Conservation (phyloP, 1,140 invertebrate species). For the Zophobas morio region DNA sequence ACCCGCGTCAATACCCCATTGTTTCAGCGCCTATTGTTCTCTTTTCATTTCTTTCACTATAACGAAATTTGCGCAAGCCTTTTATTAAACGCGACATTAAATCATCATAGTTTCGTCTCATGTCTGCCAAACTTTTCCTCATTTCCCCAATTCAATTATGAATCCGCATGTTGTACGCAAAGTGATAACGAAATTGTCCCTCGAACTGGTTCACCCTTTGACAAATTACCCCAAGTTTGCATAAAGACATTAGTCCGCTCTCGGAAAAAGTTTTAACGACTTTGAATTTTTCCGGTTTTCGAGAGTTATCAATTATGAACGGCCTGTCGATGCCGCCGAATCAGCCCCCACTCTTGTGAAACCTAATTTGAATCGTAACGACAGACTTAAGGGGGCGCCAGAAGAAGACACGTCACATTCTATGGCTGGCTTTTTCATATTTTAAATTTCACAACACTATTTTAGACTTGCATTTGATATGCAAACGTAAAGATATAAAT, state of each 20-base stretch:
- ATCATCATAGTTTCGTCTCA: no score
- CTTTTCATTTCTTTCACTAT: no score
- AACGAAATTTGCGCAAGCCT: no score
- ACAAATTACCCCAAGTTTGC: conserved; percentile 42
- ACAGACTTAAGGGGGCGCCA: background rate
- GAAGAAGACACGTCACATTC: no score
- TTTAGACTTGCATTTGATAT: no score
- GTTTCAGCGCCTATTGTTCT: no score
- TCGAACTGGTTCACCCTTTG: conserved; percentile 39
- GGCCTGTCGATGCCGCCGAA: conserved; percentile 40
- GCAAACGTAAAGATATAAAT: no score
- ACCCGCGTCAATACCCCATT: no score
- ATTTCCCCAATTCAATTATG: conserved; percentile 10
- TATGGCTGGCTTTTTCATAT: no score
- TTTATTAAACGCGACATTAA: no score
- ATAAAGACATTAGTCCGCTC: conserved; percentile 32
- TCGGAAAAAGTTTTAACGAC: conserved; percentile 43
- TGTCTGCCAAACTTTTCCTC: no score
- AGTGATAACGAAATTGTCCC: conserved; percentile 41
- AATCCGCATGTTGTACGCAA: conserved; percentile 25
- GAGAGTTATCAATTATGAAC: conserved; percentile 48
- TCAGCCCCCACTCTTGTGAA: background rate
- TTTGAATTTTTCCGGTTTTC: conserved; percentile 43
- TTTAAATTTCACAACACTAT: no score
- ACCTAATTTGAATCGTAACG: conserved; percentile 32